These are phyloP conservation scores for Drosophila tripunctata DNA, from an alignment of 2,888 invertebrate species.

Conservation along the genomic window DNA sequence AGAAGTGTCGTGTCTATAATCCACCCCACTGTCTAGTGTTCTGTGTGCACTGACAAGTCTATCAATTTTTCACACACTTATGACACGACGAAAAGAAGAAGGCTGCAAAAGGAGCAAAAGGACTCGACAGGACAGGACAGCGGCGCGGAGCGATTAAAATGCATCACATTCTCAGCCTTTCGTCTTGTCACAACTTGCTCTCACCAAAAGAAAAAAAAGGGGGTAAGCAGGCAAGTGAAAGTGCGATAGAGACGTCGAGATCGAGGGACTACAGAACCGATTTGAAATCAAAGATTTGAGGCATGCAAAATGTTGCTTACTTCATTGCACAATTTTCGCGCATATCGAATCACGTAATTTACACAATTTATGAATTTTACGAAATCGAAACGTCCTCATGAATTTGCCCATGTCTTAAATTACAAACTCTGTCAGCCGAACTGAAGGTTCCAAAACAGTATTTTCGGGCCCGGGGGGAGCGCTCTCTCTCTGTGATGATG, in stretches of 20 bases:
- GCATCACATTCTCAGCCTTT: conserved; percentile 32
- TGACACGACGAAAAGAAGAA: conserved; percentile 51
- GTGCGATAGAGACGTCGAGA: neutral
- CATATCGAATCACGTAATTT: conserved; percentile 58
- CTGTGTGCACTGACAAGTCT: conserved; percentile 70
- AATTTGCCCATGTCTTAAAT: conserved; percentile 51
- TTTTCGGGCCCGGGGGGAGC: neutral
- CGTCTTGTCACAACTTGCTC: conserved; percentile 28
- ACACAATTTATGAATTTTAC: conserved; percentile 57
- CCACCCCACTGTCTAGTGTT: conserved; percentile 49
- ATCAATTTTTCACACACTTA: conserved; percentile 78
- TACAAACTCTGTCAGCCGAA: conserved; percentile 42
- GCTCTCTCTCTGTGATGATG: neutral
- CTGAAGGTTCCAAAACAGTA: neutral
- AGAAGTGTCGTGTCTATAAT: conserved; percentile 32
- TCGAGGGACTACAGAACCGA: conserved; percentile 1
- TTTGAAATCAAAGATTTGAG: conserved; percentile 32
- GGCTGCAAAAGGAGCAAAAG: conserved; percentile 53
- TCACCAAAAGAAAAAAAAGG: conserved; percentile 14
- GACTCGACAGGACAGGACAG: neutral
- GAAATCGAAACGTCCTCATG: conserved; percentile 45
- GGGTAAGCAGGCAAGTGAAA: conserved; percentile 17
- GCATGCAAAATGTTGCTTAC: conserved; percentile 66
- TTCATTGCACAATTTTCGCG: conserved; percentile 67
- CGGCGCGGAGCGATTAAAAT: conserved; percentile 49